Conservation (phyloP, 2,888 invertebrate genomes). For the Drepana falcataria region DNA sequence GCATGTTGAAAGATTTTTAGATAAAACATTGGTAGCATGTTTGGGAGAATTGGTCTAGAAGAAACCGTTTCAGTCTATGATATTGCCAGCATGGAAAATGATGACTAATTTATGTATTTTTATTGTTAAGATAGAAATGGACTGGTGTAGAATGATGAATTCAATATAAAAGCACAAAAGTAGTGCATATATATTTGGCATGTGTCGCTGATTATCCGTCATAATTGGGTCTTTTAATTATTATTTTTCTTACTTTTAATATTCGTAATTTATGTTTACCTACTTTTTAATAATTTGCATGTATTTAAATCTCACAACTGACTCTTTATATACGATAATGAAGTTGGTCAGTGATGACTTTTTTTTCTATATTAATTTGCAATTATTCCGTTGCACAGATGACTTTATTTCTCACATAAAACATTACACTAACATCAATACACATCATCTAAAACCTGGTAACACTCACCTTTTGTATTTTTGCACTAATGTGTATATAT, state of each 20-base stretch:
- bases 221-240: slow-evolving; percentile 28
- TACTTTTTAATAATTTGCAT: slow-evolving; percentile 49
- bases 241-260: slow-evolving; percentile 27
- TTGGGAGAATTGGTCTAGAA: slow-evolving; percentile 37
- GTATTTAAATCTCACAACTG: slow-evolving; percentile 32
- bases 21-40: slow-evolving; percentile 54
- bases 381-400: slow-evolving; percentile 33
- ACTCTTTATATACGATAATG: slow-evolving; percentile 10
- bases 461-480: slow-evolving; percentile 22
- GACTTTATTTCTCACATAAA: slow-evolving; percentile 34
- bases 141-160: slow-evolving; percentile 46
- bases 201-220: slow-evolving; percentile 67
- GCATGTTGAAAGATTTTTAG: slow-evolving; percentile 58
- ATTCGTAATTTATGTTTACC: slow-evolving; percentile 27
- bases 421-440: slow-evolving; percentile 41
- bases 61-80: slow-evolving; percentile 40
- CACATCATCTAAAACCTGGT: slow-evolving; percentile 32
- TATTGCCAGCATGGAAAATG: slow-evolving; percentile 65
- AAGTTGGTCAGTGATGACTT: slow-evolving; percentile 23
- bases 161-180: slow-evolving; percentile 67
- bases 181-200: slow-evolving; percentile 68
- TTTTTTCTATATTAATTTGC: slow-evolving; percentile 37
- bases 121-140: slow-evolving; percentile 44
- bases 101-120: slow-evolving; percentile 45
- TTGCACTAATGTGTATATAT: slow-evolving; percentile 36